phyloP scores from a whole-genome alignment of 2,113 vertebrate genomes.

The Rattus norvegicus region GRCr8 NC_086019.1:42956501-42957000 shows the following conservation, averaged over 20 bases:
- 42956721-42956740: not conserved
- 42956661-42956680: not conserved
- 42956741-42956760: not conserved
- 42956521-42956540: not conserved
- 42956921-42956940: not conserved
- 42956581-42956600: not conserved
- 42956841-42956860: rapidly evolving
- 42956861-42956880: not conserved
- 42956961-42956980: not conserved
- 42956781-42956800: not conserved
- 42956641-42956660: not conserved
- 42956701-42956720: not conserved
- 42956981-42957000: not conserved
- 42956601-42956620: too few species aligned
- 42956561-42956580: not conserved
- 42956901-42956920: not conserved
- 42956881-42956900: not conserved
- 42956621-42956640: not conserved
- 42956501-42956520: too few species aligned
- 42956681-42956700: not conserved
- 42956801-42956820: not conserved
- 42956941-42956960: not conserved
- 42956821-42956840: not conserved
- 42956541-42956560: not conserved
- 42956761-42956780: not conserved